These are phyloP conservation scores for Volucella inanis DNA, from an alignment of 2,888 invertebrate genomes.

Conservation along the genomic window DNA sequence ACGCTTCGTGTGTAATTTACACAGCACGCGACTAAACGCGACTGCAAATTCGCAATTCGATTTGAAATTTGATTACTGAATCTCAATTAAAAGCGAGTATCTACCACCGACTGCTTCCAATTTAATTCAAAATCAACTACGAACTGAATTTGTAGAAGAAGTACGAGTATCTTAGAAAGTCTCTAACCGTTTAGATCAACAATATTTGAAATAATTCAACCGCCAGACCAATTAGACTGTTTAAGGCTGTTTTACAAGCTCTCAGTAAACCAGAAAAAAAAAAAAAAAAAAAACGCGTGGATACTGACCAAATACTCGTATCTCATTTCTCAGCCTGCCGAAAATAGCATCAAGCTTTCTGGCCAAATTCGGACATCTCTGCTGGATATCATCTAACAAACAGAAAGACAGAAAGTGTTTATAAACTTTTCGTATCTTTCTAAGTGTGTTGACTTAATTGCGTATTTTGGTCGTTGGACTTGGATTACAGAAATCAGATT, in stretches of 20 bases:
- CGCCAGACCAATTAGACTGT: slow-evolving; percentile 56
- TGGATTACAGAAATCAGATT: no score
- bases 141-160: neutral
- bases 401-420: slow-evolving; percentile 10
- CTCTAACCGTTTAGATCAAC: slow-evolving; percentile 1
- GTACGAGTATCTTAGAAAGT: slow-evolving; percentile 3
- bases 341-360: slow-evolving; percentile 31
- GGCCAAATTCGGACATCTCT: slow-evolving; percentile 13
- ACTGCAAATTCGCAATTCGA: slow-evolving; percentile 28
- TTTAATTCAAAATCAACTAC: neutral
- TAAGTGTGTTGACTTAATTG: slow-evolving; percentile 26
- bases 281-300: slow-evolving; percentile 3
- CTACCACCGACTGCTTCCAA: neutral
- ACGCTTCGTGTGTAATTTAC: neutral
- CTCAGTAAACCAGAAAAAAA: neutral
- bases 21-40: slow-evolving; percentile 49
- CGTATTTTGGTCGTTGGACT: slow-evolving; percentile 25
- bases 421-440: slow-evolving; percentile 22
- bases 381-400: neutral
- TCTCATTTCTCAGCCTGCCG: slow-evolving; percentile 15
- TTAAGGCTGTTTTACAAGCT: slow-evolving; percentile 13
- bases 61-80: slow-evolving; percentile 22
- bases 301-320: neutral
- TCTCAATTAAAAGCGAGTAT: slow-evolving; percentile 30
- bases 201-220: slow-evolving; percentile 55